Conservation (phyloP, 2,888 invertebrate species). For the Pammene aurita region DNA sequence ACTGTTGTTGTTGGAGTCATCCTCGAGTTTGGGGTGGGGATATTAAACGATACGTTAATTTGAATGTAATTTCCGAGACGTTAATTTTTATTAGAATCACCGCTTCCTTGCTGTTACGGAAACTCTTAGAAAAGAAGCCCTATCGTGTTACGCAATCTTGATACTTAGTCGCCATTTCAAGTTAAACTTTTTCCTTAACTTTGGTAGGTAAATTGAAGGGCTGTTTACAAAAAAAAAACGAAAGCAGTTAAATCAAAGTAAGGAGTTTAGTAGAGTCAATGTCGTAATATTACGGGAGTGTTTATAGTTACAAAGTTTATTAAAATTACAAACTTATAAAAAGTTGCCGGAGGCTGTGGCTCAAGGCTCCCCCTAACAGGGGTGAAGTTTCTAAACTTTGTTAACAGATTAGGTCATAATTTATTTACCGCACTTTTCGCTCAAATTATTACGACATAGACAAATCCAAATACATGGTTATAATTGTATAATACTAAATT, state of each 20-base stretch:
- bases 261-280: slow-evolving; percentile 18
- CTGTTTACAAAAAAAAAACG: too few species aligned
- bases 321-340: slow-evolving; percentile 50
- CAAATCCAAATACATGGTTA: not conserved
- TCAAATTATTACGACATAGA: slow-evolving; percentile 15
- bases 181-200: too few species aligned
- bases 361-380: slow-evolving; percentile 47
- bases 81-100: slow-evolving; percentile 63
- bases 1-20: slow-evolving; percentile 43
- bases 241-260: slow-evolving; percentile 25
- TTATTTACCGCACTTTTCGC: slow-evolving; percentile 50
- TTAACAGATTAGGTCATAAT: slow-evolving; percentile 70
- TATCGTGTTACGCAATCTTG: too few species aligned
- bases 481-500: too few species aligned
- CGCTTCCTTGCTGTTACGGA: slow-evolving; percentile 43
- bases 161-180: too few species aligned
- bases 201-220: too few species aligned
- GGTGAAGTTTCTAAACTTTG: slow-evolving; percentile 56
- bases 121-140: slow-evolving; percentile 40
- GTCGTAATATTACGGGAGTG: slow-evolving; percentile 29
- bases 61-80: slow-evolving; percentile 66
- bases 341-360: slow-evolving; percentile 51
- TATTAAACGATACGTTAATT: slow-evolving; percentile 51
- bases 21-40: slow-evolving; percentile 62
- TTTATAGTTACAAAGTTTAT: too few species aligned